phyloP scores from a whole-genome alignment of 2,797 vertebrate genomes.

The Amblyopsis hoosieri region DNA sequence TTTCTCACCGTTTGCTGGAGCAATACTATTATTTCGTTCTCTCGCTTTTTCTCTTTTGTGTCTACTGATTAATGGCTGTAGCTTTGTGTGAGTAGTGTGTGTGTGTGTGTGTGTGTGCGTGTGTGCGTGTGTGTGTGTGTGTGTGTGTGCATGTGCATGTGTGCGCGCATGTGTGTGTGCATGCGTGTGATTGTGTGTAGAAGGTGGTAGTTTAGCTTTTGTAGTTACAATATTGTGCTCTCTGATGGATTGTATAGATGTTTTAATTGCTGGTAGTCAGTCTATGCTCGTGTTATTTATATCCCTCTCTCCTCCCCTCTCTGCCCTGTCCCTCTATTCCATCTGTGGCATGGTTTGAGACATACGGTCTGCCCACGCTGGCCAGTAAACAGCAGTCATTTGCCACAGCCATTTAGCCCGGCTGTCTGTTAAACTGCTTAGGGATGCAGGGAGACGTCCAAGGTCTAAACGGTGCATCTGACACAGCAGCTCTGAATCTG shows the following conservation, averaged over 20 bases:
- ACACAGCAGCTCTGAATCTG: conserved; percentile 22
- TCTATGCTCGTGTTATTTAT: neutral
- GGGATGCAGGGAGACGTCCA: conserved; percentile 19
- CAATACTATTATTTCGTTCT: conserved; percentile 26
- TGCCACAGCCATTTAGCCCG: conserved; percentile 44
- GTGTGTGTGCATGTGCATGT: no score
- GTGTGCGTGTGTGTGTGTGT: no score
- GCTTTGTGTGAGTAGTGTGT: no score
- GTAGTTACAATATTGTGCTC: no score
- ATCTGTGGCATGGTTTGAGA: conserved; percentile 61
- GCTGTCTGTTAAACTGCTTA: conserved; percentile 59
- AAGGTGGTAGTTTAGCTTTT: no score
- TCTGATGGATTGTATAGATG: no score
- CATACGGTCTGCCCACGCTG: conserved; percentile 65
- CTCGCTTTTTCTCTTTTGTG: neutral
- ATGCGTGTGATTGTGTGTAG: no score
- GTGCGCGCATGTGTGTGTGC: no score
- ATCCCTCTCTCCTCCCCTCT: conserved; percentile 7
- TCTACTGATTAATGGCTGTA: neutral
- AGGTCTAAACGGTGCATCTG: conserved; percentile 9
- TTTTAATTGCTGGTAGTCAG: neutral
- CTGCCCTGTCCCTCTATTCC: conserved; percentile 6
- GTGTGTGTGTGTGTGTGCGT: no score
- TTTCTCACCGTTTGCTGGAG: conserved; percentile 37
- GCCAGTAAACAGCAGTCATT: conserved; percentile 51